Percentiles rank a stretch among this genome's conserved stretches.
These are phyloP conservation scores for Hydrozoanthus gracilis DNA, from an alignment of 92 coral and sea anemone species.

Conservation along the genomic window DNA sequence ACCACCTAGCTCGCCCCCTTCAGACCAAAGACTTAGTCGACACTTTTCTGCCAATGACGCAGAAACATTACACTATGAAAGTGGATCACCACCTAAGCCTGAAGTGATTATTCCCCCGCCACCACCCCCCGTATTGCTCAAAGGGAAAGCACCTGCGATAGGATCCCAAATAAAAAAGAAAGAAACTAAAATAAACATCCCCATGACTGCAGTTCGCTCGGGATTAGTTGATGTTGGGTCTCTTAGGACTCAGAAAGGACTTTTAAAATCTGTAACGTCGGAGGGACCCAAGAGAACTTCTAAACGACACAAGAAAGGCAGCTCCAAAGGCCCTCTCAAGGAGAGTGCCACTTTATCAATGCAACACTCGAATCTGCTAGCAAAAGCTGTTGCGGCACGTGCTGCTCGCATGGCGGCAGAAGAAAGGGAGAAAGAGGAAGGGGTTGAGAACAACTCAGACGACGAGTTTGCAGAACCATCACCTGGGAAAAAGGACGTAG, in stretches of 20 bases:
- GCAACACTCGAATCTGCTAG: conserved; percentile 75
- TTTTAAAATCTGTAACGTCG: conserved; percentile 61
- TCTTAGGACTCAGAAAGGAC: conserved; percentile 68
- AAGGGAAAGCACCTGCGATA: conserved; percentile 14
- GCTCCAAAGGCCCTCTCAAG: conserved; percentile 47
- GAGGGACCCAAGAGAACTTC: conserved; percentile 23
- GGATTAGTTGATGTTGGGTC: conserved; percentile 82
- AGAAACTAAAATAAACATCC: conserved; percentile 53
- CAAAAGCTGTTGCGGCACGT: conserved; percentile 93
- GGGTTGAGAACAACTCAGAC: conserved; percentile 27
- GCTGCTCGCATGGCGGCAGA: conserved; percentile 80
- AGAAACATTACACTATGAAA: conserved; percentile 24
- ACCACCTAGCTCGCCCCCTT: conserved; percentile 16
- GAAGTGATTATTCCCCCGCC: conserved; percentile 40
- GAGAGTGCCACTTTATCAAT: conserved; percentile 49
- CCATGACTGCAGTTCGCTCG: conserved; percentile 72
- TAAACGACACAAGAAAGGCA: conserved; percentile 50
- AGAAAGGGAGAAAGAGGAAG: conserved; percentile 49
- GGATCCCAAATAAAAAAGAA: conserved; percentile 31
- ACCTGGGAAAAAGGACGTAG: conserved; percentile 32
- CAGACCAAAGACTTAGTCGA: conserved; percentile 14
- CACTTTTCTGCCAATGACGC: conserved; percentile 16
- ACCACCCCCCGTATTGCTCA: conserved; percentile 52
- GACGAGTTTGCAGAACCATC: conserved; percentile 40
- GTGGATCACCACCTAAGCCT: conserved; percentile 26